Base-by-base conservation (phyloP, 2,113 vertebrate genomes). In the Corydoras maculifer region DNA sequence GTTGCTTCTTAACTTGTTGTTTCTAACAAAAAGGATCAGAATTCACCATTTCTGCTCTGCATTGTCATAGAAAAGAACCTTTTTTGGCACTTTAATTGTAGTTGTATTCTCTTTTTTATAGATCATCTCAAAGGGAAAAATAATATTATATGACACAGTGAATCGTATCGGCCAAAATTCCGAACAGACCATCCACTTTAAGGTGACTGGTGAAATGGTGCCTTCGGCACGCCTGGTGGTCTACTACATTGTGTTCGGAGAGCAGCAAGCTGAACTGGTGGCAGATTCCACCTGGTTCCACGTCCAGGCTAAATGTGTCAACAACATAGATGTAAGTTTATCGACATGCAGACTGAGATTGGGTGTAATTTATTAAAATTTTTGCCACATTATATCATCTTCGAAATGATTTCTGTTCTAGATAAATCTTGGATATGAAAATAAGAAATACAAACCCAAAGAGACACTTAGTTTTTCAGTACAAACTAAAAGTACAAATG, bases 221-320 rank as follows among this genome's bases (percentile, higher is more conserved):
- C 96, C 95, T 13, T 97, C 95, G 15, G 86, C 91, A 29, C 88
- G 96, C 1, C 85, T 99, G 35, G 66, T 98, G 77, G 93, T 95
- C 70, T 98, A 95, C 79, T 96, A 96, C 82, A 87, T 97, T 35
- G 83, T 94, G 62, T 84, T 55, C 0, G 93, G 89, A 65, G 93
- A 94, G 76, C 76, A 85, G 32, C 86, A 69, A 0, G 84, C 91
- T 0, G 96, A 98, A 80, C 80, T 98, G 73, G 94, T 98, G 59
- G 93, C 94, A 8, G 95, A 98, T 79, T 94, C 95, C 0, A 74
- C 94, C 5, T 97, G 94, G 94, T 74, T 99, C 72, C 84, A 92
- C 0, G 82, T 99, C 67, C 86, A 83, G 67, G 91, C 87, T 71
- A 91, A 89, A 25, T 99, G 96, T 83, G 80, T 92, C 51, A 93